These are phyloP conservation scores for Geotrypetes seraphini DNA, from an alignment of 2,797 vertebrate genomes.

Conservation along the genomic window DNA sequence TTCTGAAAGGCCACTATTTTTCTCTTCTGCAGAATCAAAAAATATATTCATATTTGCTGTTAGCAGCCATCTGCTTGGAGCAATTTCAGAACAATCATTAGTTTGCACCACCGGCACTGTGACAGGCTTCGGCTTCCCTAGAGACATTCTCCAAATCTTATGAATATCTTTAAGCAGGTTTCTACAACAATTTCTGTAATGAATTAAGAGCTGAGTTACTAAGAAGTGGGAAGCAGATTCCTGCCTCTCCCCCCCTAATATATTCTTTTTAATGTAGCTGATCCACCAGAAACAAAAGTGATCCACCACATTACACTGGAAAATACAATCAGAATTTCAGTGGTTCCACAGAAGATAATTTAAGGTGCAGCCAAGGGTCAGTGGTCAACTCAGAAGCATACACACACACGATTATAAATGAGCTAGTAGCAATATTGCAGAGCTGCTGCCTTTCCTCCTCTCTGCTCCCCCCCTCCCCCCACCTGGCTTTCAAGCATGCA, in stretches of 20 bases:
- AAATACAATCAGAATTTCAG: neutral
- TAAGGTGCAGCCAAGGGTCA: too few relatives aligned
- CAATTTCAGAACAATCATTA: slow-evolving; percentile 33
- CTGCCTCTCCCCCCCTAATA: slow-evolving; percentile 1
- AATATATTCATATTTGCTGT: slow-evolving; percentile 45
- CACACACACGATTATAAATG: too few relatives aligned
- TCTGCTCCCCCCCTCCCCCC: too few relatives aligned
- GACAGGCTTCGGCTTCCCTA: slow-evolving; percentile 22
- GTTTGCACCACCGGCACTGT: slow-evolving; percentile 30
- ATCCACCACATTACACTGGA: slow-evolving; percentile 4
- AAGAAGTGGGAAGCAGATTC: neutral
- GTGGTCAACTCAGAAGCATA: too few relatives aligned
- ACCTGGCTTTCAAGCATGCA: too few relatives aligned
- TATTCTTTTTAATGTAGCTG: slow-evolving; percentile 1
- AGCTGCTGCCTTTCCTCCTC: too few relatives aligned
- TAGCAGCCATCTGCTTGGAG: slow-evolving; percentile 39
- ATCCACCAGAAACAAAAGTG: neutral
- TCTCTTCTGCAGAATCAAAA: slow-evolving; percentile 28
- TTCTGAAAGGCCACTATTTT: too few relatives aligned
- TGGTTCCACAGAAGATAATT: too few relatives aligned
- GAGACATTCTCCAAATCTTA: slow-evolving; percentile 17
- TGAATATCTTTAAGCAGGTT: slow-evolving; percentile 4
- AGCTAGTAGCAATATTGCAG: too few relatives aligned
- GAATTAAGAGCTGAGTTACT: neutral
- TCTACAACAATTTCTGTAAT: neutral